phyloP scores from a whole-genome alignment of 1,140 invertebrate genomes.

The Scaptomyza pallida region DNA sequence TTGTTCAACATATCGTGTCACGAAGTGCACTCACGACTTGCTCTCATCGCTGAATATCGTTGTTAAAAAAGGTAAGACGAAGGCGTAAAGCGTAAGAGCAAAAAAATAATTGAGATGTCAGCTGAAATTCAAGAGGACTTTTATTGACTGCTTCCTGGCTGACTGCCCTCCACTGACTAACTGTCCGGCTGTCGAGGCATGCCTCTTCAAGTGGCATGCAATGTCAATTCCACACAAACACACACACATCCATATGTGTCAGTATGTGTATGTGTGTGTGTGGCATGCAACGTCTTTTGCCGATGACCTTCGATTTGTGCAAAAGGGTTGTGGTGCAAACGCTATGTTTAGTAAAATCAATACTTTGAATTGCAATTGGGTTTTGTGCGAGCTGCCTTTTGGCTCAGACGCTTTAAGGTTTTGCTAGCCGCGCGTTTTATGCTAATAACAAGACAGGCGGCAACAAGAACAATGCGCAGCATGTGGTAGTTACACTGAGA shows the following conservation, averaged over 20 bases:
- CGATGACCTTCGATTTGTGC: constrained; percentile 47
- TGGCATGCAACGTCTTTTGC: constrained; percentile 58
- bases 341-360: constrained; percentile 62
- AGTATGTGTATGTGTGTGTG: constrained; percentile 19
- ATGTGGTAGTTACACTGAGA: not conserved
- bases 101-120: constrained; percentile 80
- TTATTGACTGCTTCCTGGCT: constrained; percentile 74
- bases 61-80: constrained; percentile 11
- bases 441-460: constrained; percentile 64
- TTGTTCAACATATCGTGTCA: not conserved
- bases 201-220: constrained; percentile 38
- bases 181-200: constrained; percentile 5
- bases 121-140: constrained; percentile 81
- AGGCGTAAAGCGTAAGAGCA: constrained; percentile 48
- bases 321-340: constrained; percentile 40
- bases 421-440: constrained; percentile 50
- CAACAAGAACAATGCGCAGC: constrained; percentile 2
- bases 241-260: constrained; percentile 4
- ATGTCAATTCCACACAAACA: constrained; percentile 34
- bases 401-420: constrained; percentile 48
- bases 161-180: constrained; percentile 20
- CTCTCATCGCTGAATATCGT: constrained; percentile 6
- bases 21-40: not conserved
- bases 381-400: no score
- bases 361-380: constrained; percentile 44